Evolutionary conservation across 2,888 invertebrate species (phyloP).

Genomic region (Andrena hattorfiana): DNA sequence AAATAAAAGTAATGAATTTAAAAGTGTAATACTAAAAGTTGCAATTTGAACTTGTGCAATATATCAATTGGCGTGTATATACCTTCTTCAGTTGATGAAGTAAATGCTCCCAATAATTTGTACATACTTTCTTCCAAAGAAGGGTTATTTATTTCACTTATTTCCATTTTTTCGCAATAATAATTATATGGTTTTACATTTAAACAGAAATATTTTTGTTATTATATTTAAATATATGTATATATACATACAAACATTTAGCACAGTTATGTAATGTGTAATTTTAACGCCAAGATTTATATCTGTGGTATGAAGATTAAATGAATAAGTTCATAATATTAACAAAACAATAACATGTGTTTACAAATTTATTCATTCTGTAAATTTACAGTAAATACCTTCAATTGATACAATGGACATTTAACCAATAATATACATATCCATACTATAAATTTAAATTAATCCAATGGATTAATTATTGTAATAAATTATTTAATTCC

Average conservation of each 20-base stretch:
- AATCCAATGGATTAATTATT: neutral
- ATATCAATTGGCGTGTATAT: constrained; percentile 29
- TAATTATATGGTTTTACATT: neutral
- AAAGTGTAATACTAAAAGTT: constrained; percentile 38
- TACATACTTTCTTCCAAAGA: constrained; percentile 30
- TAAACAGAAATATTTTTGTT: neutral
- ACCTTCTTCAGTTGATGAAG: constrained; percentile 52
- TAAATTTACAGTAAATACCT: constrained; percentile 24
- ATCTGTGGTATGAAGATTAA: neutral
- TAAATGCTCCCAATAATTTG: constrained; percentile 43
- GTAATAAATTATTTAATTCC: neutral
- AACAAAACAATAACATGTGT: constrained; percentile 34
- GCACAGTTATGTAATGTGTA: neutral
- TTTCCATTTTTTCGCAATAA: constrained; percentile 50
- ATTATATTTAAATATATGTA: neutral
- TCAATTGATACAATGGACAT: neutral
- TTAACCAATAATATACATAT: neutral
- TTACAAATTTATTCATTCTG: constrained; percentile 22
- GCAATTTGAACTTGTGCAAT: constrained; percentile 41
- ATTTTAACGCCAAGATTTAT: constrained; percentile 5
- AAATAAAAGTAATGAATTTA: constrained; percentile 18
- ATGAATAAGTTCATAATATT: constrained; percentile 16
- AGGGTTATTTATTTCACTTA: constrained; percentile 30
- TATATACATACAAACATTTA: neutral
- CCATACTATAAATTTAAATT: neutral